phyloP scores from a whole-genome alignment of 2,113 vertebrate species.

The Gracilinanus agilis region DNA sequence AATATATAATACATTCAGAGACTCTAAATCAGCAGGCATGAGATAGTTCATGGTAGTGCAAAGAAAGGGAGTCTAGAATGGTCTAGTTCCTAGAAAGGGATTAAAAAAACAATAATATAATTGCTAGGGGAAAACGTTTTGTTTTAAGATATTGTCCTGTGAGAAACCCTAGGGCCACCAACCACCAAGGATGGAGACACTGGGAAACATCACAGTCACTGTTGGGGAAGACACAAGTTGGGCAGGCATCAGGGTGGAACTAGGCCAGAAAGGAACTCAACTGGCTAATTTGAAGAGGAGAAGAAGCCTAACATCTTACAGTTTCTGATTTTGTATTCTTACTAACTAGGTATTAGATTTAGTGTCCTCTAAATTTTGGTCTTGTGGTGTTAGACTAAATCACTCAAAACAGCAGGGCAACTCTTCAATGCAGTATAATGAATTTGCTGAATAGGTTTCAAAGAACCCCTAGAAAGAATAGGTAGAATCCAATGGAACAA shows the following conservation, averaged over 20 bases:
- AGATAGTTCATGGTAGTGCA: not conserved
- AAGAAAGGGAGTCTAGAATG: not conserved
- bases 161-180: not conserved
- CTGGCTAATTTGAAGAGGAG: not conserved
- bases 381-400: not conserved
- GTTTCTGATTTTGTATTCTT: not conserved
- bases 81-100: not conserved
- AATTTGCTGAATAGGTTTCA: not conserved
- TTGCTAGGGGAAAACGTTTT: not conserved
- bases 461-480: not conserved
- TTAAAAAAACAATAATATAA: too few relatives aligned
- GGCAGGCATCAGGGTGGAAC: not conserved
- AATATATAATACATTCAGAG: not conserved
- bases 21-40: not conserved
- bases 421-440: not conserved
- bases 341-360: not conserved
- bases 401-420: accelerated
- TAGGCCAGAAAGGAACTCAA: not conserved
- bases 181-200: not conserved
- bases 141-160: not conserved
- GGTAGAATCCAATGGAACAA: not conserved
- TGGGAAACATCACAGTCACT: not conserved
- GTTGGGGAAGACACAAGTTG: not conserved
- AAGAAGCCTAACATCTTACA: not conserved
- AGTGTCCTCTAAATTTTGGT: not conserved